Conservation (phyloP, 35 echinoderm and acorn worm species). For the Ophiothrix spiculata region DNA sequence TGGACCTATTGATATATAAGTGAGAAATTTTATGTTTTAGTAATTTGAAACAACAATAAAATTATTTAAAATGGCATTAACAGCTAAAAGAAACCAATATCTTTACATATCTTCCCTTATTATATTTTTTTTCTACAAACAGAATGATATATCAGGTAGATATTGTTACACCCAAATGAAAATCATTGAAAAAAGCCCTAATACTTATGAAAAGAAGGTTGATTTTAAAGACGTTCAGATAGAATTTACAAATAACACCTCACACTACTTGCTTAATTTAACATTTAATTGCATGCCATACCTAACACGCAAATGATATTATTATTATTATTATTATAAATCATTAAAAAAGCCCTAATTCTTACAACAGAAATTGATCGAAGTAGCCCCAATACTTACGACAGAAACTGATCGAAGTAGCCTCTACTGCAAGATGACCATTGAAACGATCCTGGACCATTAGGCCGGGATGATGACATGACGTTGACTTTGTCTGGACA, state of each 20-base stretch:
- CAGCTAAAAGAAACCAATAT: not conserved
- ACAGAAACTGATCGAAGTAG: slow-evolving; percentile 2
- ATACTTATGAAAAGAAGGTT: not conserved
- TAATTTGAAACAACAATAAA: not conserved
- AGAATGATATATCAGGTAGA: not conserved
- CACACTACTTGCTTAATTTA: not conserved
- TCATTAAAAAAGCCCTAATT: not conserved
- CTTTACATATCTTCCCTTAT: not conserved
- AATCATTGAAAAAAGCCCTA: not conserved
- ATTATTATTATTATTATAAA: not conserved
- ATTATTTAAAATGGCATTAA: not conserved
- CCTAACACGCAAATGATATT: not conserved
- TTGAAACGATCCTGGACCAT: slow-evolving; percentile 26
- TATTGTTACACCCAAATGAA: not conserved
- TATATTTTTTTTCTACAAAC: not conserved
- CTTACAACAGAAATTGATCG: not conserved
- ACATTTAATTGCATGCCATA: not conserved
- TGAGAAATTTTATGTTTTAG: no score
- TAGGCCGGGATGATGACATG: slow-evolving; percentile 26
- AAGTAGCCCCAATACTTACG: not conserved
- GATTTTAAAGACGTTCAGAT: not conserved
- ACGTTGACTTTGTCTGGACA: slow-evolving; percentile 23
- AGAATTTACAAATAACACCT: not conserved
- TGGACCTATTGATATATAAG: no score
- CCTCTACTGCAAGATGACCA: slow-evolving; percentile 32